Conservation (phyloP, 2,113 vertebrate species). For the Nanorana parkeri region DNA sequence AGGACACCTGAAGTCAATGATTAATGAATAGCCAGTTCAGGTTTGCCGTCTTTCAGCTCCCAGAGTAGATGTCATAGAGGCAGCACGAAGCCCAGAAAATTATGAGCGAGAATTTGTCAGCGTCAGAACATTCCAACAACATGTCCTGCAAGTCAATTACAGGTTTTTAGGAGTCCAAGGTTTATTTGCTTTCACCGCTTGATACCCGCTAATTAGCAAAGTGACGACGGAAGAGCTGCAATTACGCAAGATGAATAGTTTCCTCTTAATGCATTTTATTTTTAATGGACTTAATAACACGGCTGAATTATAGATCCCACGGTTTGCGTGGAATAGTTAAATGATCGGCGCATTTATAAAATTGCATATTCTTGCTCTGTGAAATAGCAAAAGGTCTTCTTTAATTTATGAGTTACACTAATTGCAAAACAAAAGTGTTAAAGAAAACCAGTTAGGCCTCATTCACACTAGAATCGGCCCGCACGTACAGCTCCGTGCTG, state of each 20-base stretch:
- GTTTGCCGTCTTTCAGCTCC: slow-evolving; percentile 7
- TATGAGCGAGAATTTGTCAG: slow-evolving; percentile 41
- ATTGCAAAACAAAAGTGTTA: background rate
- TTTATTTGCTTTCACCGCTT: slow-evolving; percentile 47
- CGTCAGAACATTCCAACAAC: slow-evolving; percentile 10
- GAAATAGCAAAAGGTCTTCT: background rate
- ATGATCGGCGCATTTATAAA: slow-evolving; percentile 10
- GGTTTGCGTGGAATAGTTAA: background rate
- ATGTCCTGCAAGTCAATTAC: slow-evolving; percentile 37
- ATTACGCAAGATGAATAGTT: slow-evolving; percentile 48
- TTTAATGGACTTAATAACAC: slow-evolving; percentile 45
- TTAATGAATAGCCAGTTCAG: slow-evolving; percentile 42
- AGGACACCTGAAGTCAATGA: slow-evolving; percentile 46
- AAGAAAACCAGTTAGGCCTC: background rate
- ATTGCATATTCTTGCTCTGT: slow-evolving; percentile 13
- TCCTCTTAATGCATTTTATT: slow-evolving; percentile 52
- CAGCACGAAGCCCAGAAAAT: slow-evolving; percentile 12
- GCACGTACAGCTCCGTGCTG: no score
- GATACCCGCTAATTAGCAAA: slow-evolving; percentile 50
- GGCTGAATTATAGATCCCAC: background rate
- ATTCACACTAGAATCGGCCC: no score
- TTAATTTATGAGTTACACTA: background rate
- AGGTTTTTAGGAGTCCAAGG: slow-evolving; percentile 41
- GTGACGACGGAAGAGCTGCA: slow-evolving; percentile 28
- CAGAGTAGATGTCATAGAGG: slow-evolving; percentile 22